Conservation (phyloP, 2,888 invertebrate genomes). For the Phyto melanocephala region DNA sequence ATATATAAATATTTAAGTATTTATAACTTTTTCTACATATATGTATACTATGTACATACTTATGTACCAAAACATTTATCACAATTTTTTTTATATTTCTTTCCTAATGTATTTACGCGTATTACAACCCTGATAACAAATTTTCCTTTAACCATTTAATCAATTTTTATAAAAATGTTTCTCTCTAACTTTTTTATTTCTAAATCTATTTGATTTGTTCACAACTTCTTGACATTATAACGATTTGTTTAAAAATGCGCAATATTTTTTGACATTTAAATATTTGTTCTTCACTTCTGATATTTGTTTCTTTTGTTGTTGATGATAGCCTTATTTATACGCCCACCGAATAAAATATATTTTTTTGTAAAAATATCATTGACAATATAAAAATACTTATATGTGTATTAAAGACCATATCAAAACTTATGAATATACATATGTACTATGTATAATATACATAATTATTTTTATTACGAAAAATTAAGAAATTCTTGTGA, state of each 20-base stretch:
- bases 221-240: not conserved
- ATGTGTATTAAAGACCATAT: not conserved
- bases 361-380: not conserved
- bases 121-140: conserved; percentile 26
- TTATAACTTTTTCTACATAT: too few species aligned
- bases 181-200: not conserved
- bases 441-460: not conserved
- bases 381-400: not conserved
- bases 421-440: too few species aligned
- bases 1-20: too few species aligned
- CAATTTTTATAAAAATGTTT: not conserved
- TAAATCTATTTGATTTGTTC: not conserved
- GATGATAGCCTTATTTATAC: conserved; percentile 7
- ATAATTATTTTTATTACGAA: not conserved
- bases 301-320: not conserved
- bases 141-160: conserved; percentile 2
- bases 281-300: not conserved
- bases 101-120: not conserved
- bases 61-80: not conserved
- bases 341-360: conserved; percentile 11
- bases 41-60: not conserved
- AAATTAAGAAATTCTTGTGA: not conserved
- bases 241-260: conserved; percentile 22
- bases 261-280: conserved; percentile 18
- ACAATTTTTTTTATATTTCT: not conserved